Base-by-base conservation (phyloP, 2,113 vertebrate species). In the Fulica atra region DNA sequence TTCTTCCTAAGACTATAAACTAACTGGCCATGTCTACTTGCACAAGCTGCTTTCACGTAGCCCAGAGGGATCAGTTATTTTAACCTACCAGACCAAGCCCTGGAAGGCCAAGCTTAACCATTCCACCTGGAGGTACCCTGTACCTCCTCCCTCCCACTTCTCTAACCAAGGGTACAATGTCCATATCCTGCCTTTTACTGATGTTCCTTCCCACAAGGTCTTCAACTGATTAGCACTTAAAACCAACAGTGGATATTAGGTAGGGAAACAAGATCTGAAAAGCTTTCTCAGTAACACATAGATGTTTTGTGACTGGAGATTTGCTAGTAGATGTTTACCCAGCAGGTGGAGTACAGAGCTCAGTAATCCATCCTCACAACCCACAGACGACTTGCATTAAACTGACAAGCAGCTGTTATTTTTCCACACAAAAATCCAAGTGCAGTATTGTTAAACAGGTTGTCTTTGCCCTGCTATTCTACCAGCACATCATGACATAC, bases 271-370 rank as follows among this genome's bases (percentile, higher is more conserved):
- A 65, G 74, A 66, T 48, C 35, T 80, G 38, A 74, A 89, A 92
- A 79, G 16, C n/a, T n/a, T 50, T 61, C 48, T 71, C 68, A 57
- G 40, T 44, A 94, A 92, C 3, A 17, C 13, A 35, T 1, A 68
- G 80, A 91, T 81, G 65, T 72, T 88, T 36, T 59, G 44, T 26
- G 77, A 65, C 53, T 35, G n/a, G 42, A 92, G 61, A 40, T 53
- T 63, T 88, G 91, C 81, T 89, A 81, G 74, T 36, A 93, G 64
- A 86, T 54, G 28, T 86, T 92, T 71, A 81, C 81, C 95, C 97
- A 97, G 92, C 90, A 97, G 97, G 89, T 94, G 97, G 96, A 97
- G 96, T 92, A 85, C 92, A 86, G 81, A 86, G 83, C 92, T 93
- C 92, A 96, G 28, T 40, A 93, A 96, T 77, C 19, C 40, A 96